Evolutionary conservation across 2,888 invertebrate genomes (phyloP).

Genomic region (Melolontha melolontha): DNA sequence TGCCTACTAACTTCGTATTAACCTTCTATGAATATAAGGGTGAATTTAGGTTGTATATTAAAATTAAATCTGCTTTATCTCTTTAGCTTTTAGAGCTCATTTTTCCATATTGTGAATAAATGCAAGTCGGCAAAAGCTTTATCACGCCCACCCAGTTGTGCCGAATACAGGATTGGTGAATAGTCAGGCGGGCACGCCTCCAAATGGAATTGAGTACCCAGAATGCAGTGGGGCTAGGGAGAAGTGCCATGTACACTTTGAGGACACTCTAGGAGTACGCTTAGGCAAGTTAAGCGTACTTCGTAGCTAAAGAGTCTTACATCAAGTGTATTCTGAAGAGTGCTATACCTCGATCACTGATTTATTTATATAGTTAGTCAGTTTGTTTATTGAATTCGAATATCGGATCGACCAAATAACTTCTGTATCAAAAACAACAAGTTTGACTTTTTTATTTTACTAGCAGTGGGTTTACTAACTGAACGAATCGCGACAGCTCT

Average conservation of each 20-base stretch:
- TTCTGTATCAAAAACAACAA: slow-evolving; percentile 57
- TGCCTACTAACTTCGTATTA: slow-evolving; percentile 39
- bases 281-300: slow-evolving; percentile 68
- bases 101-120: slow-evolving; percentile 32
- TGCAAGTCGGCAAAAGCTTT: slow-evolving; percentile 41
- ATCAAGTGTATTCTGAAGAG: slow-evolving; percentile 66
- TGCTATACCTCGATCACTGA: slow-evolving; percentile 67
- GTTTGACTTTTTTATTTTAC: slow-evolving; percentile 59
- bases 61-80: slow-evolving; percentile 41
- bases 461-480: slow-evolving; percentile 17
- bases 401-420: slow-evolving; percentile 59
- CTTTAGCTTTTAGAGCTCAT: slow-evolving; percentile 27
- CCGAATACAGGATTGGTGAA: slow-evolving; percentile 47
- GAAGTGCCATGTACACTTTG: slow-evolving; percentile 67
- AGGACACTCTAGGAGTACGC: slow-evolving; percentile 67
- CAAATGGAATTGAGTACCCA: slow-evolving; percentile 61
- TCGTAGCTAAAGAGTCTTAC: slow-evolving; percentile 68
- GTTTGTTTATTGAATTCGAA: slow-evolving; percentile 68
- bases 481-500: slow-evolving; percentile 19
- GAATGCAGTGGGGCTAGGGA: slow-evolving; percentile 63
- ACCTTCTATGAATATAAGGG: slow-evolving; percentile 15
- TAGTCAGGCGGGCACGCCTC: slow-evolving; percentile 52
- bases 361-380: slow-evolving; percentile 68
- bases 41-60: slow-evolving; percentile 19
- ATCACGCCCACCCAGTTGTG: slow-evolving; percentile 30